Evolutionary conservation across 2,113 vertebrate genomes (phyloP).

Genomic region (Istiophorus platypterus): DNA sequence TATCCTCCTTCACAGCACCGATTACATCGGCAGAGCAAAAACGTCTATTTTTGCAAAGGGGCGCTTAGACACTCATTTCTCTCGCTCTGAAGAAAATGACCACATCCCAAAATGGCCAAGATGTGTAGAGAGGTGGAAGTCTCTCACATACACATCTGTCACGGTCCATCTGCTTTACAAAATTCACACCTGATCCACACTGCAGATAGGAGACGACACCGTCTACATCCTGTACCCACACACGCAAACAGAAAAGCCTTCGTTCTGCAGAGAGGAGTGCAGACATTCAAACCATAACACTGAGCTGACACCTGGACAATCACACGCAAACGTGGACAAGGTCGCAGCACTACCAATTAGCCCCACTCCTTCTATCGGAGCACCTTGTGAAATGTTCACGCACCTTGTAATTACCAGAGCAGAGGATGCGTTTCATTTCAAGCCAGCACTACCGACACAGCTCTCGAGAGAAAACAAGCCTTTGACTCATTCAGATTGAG

Average conservation of each 20-base stretch:
- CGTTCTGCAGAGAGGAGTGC: constrained; percentile 3
- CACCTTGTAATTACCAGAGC: constrained; percentile 61
- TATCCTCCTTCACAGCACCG: constrained; percentile 35
- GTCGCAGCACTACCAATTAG: constrained; percentile 52
- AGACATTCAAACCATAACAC: constrained; percentile 22
- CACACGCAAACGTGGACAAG: constrained; percentile 38
- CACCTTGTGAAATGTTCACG: constrained; percentile 39
- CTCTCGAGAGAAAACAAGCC: constrained; percentile 33
- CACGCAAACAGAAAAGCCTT: neutral
- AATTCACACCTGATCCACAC: constrained; percentile 47
- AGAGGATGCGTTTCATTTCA: constrained; percentile 57
- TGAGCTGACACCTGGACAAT: constrained; percentile 33
- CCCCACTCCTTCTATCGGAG: constrained; percentile 28
- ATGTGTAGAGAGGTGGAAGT: constrained; percentile 19
- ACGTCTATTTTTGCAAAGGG: constrained; percentile 56
- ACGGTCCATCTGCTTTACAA: constrained; percentile 70
- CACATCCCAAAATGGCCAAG: constrained; percentile 35
- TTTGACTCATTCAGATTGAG: constrained; percentile 41
- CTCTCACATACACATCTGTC: constrained; percentile 61
- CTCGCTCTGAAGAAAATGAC: constrained; percentile 27
- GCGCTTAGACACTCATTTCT: constrained; percentile 59
- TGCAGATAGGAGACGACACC: constrained; percentile 6
- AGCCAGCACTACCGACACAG: constrained; percentile 28
- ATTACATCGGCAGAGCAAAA: constrained; percentile 56
- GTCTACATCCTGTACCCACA: constrained; percentile 10